phyloP scores from a whole-genome alignment of 2,797 vertebrate genomes.

The Phoeniculus purpureus region DNA sequence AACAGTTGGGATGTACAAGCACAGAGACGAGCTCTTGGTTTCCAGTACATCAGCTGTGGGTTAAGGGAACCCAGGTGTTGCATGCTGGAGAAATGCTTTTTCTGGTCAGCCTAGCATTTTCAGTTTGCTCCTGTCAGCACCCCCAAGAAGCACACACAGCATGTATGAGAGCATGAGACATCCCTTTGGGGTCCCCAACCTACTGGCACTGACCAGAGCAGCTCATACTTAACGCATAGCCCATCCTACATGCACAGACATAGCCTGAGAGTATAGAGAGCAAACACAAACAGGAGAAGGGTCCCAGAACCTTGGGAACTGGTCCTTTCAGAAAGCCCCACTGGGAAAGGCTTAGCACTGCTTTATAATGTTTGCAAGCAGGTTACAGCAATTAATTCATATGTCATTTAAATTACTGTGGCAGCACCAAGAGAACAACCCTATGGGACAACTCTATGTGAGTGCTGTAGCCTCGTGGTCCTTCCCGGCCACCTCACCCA shows the following conservation, averaged over 20 bases:
- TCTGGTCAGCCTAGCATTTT: background rate
- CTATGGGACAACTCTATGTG: background rate
- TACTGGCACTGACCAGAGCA: background rate
- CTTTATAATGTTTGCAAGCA: background rate
- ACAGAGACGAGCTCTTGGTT: background rate
- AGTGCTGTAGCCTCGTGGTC: background rate
- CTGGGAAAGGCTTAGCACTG: background rate
- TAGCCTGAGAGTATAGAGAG: accelerated
- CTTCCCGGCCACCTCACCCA: conserved; percentile 23
- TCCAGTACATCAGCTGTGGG: background rate
- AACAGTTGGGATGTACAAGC: background rate
- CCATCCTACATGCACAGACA: background rate
- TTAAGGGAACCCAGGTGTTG: background rate
- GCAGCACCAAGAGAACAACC: background rate
- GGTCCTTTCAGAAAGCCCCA: background rate
- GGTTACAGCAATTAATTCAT: background rate
- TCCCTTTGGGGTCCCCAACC: background rate
- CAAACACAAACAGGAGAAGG: accelerated
- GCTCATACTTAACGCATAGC: background rate
- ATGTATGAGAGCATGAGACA: background rate
- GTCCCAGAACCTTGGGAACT: background rate
- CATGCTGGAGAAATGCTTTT: background rate
- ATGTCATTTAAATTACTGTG: background rate
- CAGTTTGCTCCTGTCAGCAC: background rate
- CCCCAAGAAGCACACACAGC: background rate